Conservation (phyloP, 2,113 vertebrate species). For the Corythoichthys haematopterus region DNA sequence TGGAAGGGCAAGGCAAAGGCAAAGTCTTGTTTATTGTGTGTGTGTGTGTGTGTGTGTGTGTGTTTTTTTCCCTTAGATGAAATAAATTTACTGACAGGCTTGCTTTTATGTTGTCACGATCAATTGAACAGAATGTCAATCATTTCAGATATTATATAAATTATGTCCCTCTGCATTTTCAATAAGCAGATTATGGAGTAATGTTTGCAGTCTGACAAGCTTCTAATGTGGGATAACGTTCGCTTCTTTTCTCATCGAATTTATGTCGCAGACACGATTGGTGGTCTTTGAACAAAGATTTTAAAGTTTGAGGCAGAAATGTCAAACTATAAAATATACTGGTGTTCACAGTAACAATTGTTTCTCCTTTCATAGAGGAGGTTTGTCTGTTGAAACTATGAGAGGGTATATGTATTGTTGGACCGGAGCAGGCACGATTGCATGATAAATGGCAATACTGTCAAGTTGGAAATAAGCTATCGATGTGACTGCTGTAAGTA, state of each 20-base stretch:
- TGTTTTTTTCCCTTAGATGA: conserved; percentile 41
- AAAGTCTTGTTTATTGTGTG: conserved; percentile 55
- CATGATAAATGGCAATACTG: conserved; percentile 19
- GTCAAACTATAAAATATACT: conserved; percentile 13
- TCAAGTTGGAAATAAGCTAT: conserved; percentile 9
- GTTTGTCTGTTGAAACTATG: conserved; percentile 19
- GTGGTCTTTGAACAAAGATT: conserved; percentile 25
- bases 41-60: not conserved
- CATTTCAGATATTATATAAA: conserved; percentile 55
- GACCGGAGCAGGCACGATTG: conserved; percentile 12
- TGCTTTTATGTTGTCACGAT: conserved; percentile 64
- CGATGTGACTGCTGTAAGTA: not conserved
- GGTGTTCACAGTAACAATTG: conserved; percentile 10
- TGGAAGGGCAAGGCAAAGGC: conserved; percentile 58
- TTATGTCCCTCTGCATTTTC: conserved; percentile 47
- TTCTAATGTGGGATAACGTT: conserved; percentile 27
- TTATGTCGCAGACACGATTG: conserved; percentile 27
- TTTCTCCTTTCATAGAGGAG: conserved; percentile 16
- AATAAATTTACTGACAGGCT: conserved; percentile 51
- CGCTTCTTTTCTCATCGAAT: conserved; percentile 5
- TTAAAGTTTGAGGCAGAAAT: conserved; percentile 20
- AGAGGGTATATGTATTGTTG: conserved; percentile 7
- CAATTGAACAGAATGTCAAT: conserved; percentile 51
- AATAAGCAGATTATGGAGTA: conserved; percentile 49
- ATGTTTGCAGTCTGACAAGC: conserved; percentile 25